Evolutionary conservation across 1,140 invertebrate genomes (phyloP), one percentile per base, ranked within the genome.

Genomic region (Drosophila auraria): DNA sequence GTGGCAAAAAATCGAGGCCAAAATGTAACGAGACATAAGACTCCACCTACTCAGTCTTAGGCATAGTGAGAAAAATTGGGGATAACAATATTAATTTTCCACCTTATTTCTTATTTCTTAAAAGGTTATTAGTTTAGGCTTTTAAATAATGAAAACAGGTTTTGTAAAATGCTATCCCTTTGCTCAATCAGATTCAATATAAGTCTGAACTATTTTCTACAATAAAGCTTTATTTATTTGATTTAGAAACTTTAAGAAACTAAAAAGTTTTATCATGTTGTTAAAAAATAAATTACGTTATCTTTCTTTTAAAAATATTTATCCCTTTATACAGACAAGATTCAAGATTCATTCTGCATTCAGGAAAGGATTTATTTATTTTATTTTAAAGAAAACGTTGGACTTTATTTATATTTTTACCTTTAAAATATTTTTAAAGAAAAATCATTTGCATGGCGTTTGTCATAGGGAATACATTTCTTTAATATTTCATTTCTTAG

Each of bases 21-120:
- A 90, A 84, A 87, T 89, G 83, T 87, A 89, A 87, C 81, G 73
- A 78, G 65, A 89, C 78, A 82, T 78, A 84, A 69, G 81, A 54
- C 49, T 50, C 45, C 51, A 30, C 63, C 60, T 53, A 64, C 66
- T 53, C 54, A 9, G 47, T 17, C 38, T 23, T 5, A 20, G 33
- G 14, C 36, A 6, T 5, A 40, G 20, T 40, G 14, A 57, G 54
- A 40, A 11, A 57, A 57, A 40, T 56, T 11, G 9, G 8, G 33
- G 33, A 40, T 5, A 1, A 0, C 3, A 25, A 6, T 30, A 1
- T 7, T 30, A 0, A 30, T 30, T 40, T 23, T 33, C 33, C 9
- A 2, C 3, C n/a, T n/a, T 12, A 53, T n/a, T 11, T 3, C 38
- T 23, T 23, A 9, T 38, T 15, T 23, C 9, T 2, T 7, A 38